Conservation (phyloP, 2,797 vertebrate species). For the Macrochelys suwanniensis region DNA sequence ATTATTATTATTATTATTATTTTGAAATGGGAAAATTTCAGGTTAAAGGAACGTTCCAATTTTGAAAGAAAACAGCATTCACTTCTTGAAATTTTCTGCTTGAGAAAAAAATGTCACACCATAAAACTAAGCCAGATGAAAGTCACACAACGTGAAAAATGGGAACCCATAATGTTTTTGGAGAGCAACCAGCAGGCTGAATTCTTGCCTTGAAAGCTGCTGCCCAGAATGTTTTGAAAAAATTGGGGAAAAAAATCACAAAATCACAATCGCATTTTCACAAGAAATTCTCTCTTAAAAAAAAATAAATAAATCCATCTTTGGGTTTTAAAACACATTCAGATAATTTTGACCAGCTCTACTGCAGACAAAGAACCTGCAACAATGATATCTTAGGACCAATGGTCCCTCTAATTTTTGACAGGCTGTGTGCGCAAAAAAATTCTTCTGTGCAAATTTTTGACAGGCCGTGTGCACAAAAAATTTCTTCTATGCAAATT, state of each 20-base stretch:
- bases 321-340: neutral
- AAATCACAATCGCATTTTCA: neutral
- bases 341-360: neutral
- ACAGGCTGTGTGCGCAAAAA: too few relatives aligned
- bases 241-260: too few relatives aligned
- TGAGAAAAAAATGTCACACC: neutral
- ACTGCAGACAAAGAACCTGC: neutral
- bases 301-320: neutral
- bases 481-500: too few relatives aligned
- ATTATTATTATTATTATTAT: neutral
- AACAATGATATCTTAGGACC: neutral
- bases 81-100: neutral
- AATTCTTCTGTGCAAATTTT: too few relatives aligned
- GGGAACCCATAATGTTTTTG: rapidly evolving
- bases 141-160: neutral
- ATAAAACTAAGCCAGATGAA: neutral
- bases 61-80: neutral
- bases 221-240: neutral
- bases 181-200: neutral
- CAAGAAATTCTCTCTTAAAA: neutral
- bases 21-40: neutral
- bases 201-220: neutral
- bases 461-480: too few relatives aligned
- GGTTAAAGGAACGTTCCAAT: neutral
- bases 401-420: too few relatives aligned